A percentile compares a stretch with the other conserved stretches of the same genome.
Conservation (phyloP, 2,888 invertebrate genomes). For the Junonia oenone region DNA sequence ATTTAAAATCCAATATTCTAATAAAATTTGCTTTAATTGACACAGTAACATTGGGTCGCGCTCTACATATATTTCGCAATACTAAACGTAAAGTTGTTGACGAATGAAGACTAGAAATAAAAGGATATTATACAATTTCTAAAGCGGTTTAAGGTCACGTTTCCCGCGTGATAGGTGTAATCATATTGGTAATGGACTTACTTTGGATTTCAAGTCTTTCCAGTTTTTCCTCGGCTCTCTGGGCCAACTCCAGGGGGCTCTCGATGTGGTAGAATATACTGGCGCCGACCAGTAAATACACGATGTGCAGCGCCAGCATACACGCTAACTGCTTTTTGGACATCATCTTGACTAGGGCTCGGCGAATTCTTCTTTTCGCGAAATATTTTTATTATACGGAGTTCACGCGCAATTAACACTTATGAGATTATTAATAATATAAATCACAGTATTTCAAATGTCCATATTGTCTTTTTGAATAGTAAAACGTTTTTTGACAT, state of each 20-base stretch:
- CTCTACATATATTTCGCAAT: slow-evolving; percentile 19
- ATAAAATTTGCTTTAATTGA: not conserved
- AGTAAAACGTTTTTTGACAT: slow-evolving; percentile 40
- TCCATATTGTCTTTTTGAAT: slow-evolving; percentile 49
- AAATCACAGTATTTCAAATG: slow-evolving; percentile 44
- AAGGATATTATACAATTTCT: slow-evolving; percentile 30
- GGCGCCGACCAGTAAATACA: slow-evolving; percentile 90
- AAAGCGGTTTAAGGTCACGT: slow-evolving; percentile 22
- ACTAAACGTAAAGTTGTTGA: not conserved
- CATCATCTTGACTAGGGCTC: slow-evolving; percentile 81
- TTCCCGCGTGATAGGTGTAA: slow-evolving; percentile 21
- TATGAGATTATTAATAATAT: slow-evolving; percentile 11
- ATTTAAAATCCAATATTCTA: not conserved
- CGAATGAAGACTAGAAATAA: slow-evolving; percentile 21
- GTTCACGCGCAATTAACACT: slow-evolving; percentile 23
- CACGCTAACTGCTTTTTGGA: slow-evolving; percentile 89
- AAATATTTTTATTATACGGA: slow-evolving; percentile 17
- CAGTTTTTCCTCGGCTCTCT: slow-evolving; percentile 77
- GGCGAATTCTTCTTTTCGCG: slow-evolving; percentile 25
- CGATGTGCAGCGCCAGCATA: slow-evolving; percentile 85
- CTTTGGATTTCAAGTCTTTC: slow-evolving; percentile 85
- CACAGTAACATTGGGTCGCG: not conserved
- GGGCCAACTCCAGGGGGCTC: slow-evolving; percentile 83
- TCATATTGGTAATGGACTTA: slow-evolving; percentile 59
- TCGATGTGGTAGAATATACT: slow-evolving; percentile 91